Evolutionary conservation across 2,797 vertebrate species (phyloP).

Genomic region (Cephalopachus bancanus): DNA sequence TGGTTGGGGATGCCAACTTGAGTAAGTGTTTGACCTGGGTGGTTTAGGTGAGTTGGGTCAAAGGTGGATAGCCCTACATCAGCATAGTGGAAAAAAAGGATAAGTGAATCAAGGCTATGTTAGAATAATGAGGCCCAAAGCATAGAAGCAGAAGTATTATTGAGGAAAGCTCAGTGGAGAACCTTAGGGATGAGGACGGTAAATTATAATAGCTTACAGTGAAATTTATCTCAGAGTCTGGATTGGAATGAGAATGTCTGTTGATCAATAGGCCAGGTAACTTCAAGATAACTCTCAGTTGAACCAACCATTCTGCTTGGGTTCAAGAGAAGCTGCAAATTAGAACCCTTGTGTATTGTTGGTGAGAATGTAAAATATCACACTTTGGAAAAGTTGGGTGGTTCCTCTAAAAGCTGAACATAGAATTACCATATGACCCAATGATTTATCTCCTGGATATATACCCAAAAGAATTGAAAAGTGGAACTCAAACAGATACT

Average conservation of each 20-base stretch:
- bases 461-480: constrained; percentile 45
- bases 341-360: background rate
- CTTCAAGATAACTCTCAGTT: background rate
- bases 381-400: constrained; percentile 27
- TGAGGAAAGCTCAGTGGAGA: background rate
- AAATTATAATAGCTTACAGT: background rate
- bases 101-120: background rate
- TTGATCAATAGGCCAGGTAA: background rate
- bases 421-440: constrained; percentile 65
- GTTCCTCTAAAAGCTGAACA: constrained; percentile 59
- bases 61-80: background rate
- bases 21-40: background rate
- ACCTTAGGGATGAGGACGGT: background rate
- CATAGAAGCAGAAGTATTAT: background rate
- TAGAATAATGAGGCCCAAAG: background rate
- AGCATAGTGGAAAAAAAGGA: background rate
- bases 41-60: background rate
- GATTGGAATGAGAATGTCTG: background rate
- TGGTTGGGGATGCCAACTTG: background rate
- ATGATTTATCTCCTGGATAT: constrained; percentile 55
- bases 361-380: constrained; percentile 4
- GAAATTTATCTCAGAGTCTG: background rate
- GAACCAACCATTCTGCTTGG: background rate
- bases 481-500: background rate
- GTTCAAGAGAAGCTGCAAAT: constrained; percentile 26